These are phyloP conservation scores for Cryptoprocta ferox DNA, from an alignment of 2,797 vertebrate genomes.

Conservation along the genomic window DNA sequence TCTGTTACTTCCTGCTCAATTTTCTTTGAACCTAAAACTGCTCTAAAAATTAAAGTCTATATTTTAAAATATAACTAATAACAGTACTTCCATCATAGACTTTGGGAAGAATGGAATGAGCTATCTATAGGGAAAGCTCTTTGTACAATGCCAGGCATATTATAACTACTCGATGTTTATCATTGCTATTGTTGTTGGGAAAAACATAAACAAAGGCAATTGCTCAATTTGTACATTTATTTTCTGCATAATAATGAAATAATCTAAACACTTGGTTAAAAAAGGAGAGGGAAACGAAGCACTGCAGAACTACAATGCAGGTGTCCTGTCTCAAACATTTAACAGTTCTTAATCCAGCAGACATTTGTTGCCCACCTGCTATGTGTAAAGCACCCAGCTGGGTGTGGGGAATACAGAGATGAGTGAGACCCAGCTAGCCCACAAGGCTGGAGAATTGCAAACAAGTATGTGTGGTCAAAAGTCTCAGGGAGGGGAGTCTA, in stretches of 20 bases:
- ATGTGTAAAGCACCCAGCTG: background rate
- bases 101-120: background rate
- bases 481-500: background rate
- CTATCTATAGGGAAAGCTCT: background rate
- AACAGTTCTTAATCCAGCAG: background rate
- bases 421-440: background rate
- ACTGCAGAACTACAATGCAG: background rate
- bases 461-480: background rate
- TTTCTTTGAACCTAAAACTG: background rate
- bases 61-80: background rate
- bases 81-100: background rate
- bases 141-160: background rate
- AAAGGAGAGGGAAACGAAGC: background rate
- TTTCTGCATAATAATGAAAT: background rate
- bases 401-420: background rate
- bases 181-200: background rate
- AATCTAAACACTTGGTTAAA: background rate
- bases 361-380: background rate
- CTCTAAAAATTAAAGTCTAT: background rate
- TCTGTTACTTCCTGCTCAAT: background rate
- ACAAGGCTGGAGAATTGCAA: background rate
- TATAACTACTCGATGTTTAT: background rate
- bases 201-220: background rate
- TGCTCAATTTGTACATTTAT: background rate
- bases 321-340: background rate